These are phyloP conservation scores for Strigamia maritima DNA, from an alignment of 2,888 invertebrate genomes.

Conservation along the genomic window DNA sequence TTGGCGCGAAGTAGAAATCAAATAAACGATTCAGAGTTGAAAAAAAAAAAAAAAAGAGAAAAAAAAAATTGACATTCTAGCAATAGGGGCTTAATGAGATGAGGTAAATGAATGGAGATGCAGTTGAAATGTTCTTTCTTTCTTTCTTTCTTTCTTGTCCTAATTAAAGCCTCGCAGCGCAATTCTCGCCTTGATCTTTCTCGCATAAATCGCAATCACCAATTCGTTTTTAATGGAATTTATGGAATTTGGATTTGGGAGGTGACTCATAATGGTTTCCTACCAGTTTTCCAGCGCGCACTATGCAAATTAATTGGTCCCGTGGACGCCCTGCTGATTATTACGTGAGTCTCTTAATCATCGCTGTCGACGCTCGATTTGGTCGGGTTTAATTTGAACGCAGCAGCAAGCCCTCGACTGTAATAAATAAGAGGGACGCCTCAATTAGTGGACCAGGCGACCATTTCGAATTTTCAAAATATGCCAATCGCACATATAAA, in stretches of 20 bases:
- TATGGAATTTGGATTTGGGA: constrained; percentile 1
- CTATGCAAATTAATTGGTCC: constrained; percentile 17
- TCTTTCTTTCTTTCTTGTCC: too few relatives aligned
- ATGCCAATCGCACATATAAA: not conserved
- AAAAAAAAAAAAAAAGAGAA: not conserved
- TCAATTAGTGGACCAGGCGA: not conserved
- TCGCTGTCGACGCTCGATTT: constrained; percentile 2
- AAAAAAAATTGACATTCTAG: not conserved
- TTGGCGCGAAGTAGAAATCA: too few relatives aligned
- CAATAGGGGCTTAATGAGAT: too few relatives aligned
- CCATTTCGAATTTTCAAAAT: not conserved
- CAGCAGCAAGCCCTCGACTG: not conserved
- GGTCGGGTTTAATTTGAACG: not conserved
- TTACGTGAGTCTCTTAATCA: not conserved
- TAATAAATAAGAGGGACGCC: not conserved
- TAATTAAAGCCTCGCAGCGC: not conserved
- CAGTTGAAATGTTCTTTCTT: too few relatives aligned
- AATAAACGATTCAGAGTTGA: too few relatives aligned
- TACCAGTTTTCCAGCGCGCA: not conserved
- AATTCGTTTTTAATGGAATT: constrained; percentile 1
- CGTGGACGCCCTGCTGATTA: not conserved
- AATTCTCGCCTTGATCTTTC: not conserved
- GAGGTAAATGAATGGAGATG: not conserved
- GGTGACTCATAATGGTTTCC: not conserved
- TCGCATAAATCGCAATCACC: not conserved